Base-by-base conservation (phyloP, 2,113 vertebrate species). In the Tragelaphus strepsiceros region DNA sequence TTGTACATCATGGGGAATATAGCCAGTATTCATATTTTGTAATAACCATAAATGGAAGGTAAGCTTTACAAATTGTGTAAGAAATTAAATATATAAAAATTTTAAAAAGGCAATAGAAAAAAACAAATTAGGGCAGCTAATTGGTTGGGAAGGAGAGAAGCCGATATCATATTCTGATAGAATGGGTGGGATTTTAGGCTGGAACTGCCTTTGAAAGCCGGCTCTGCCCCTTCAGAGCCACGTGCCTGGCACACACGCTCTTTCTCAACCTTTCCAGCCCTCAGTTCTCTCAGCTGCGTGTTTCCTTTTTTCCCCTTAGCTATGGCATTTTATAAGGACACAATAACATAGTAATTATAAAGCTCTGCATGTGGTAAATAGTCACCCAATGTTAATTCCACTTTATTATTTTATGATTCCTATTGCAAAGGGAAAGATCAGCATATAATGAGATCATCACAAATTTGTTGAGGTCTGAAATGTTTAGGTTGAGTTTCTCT, bases 381-480 rank as follows among this genome's bases (percentile, higher is more conserved):
- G 22, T 74, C 30, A 87, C 4, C 19, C 51, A 97, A 78, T 93
- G 64, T 58, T 90, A 97, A 91, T 61, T 90, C 39, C 39, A 88
- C 64, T 95, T 97, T 88, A 96, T 94, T 93, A 86, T 64, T 95
- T 86, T 96, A 35, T 83, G 24, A 51, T 51, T 83, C 64, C 80
- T 24, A 81, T 64, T 28, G 2, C 43, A 87, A 85, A 90, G 88
- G 61, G 61, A 90, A 97, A 78, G 21, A 83, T 93, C 59, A 49
- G 6, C 53, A 80, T 94, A 32, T 87, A 92, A 85, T 67, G 30
- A 82, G 62, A 58, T 91, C n/a, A 86, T 85, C 39, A 39, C 88
- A 90, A 54, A 17, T 15, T 74, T 35, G 88, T 62, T 82, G 81
- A 94, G 54, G 32, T 94, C 58, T 89, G 46, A 89, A 88, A 53